Percentiles rank a stretch among this genome's conserved stretches.
These are phyloP conservation scores for Heliconius melpomene DNA, from an alignment of 1,140 invertebrate species.

Conservation along the genomic window DNA sequence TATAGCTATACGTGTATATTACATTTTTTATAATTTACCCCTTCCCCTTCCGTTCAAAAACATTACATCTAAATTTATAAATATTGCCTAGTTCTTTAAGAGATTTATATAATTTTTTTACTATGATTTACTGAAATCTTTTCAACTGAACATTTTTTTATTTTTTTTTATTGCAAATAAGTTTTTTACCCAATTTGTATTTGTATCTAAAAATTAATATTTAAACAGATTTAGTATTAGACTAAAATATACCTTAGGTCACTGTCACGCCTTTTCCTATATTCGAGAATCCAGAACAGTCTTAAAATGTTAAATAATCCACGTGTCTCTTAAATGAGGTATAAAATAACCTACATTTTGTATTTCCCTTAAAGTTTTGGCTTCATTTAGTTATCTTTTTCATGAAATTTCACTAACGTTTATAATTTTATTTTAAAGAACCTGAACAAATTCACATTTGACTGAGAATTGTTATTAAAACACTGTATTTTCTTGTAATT, in stretches of 20 bases:
- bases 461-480: not conserved
- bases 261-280: slow-evolving; percentile 2
- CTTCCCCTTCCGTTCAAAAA: too few species aligned
- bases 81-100: too few species aligned
- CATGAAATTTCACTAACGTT: not conserved
- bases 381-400: not conserved
- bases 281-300: not conserved
- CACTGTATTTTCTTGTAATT: not conserved
- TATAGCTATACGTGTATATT: too few species aligned
- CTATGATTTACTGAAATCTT: too few species aligned
- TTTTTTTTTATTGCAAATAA: too few species aligned
- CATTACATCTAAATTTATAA: too few species aligned
- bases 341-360: slow-evolving; percentile 1
- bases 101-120: too few species aligned
- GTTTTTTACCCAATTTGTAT: not conserved
- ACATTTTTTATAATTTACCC: too few species aligned
- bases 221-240: not conserved
- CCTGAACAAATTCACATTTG: not conserved
- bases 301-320: not conserved
- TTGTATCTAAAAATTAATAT: not conserved
- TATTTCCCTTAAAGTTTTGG: not conserved
- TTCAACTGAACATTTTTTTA: too few species aligned
- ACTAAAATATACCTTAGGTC: not conserved
- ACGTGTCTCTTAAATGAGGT: not conserved
- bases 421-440: not conserved